Percentiles rank a stretch among this genome's conserved stretches.
These are phyloP conservation scores for Pangasius sanitwongsei DNA, from an alignment of 2,797 vertebrate species.

Conservation along the genomic window DNA sequence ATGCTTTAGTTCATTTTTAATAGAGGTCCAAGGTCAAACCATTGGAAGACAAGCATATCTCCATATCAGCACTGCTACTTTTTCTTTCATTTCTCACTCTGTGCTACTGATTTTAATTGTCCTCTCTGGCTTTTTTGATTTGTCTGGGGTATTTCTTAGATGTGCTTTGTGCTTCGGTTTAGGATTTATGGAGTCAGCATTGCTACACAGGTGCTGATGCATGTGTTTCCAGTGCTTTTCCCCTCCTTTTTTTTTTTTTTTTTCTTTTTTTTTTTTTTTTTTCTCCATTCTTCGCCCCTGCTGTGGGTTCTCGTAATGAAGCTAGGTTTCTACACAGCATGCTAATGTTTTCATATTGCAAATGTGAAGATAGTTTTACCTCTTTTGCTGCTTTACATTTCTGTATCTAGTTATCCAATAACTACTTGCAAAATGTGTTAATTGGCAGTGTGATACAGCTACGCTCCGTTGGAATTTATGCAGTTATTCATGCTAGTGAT, in stretches of 20 bases:
- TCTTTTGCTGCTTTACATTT: background rate
- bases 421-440: background rate
- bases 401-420: background rate
- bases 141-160: conserved; percentile 10
- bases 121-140: background rate
- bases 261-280: no score
- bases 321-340: background rate
- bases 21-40: conserved; percentile 64
- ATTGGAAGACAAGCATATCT: conserved; percentile 50
- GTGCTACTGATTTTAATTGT: conserved; percentile 10
- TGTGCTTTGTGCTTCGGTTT: background rate
- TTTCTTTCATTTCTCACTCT: conserved; percentile 15
- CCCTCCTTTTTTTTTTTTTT: conserved; percentile 16
- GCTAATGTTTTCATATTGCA: background rate
- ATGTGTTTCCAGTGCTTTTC: conserved; percentile 14
- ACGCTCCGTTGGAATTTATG: background rate
- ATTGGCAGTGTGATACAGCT: background rate
- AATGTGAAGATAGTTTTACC: background rate
- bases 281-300: background rate
- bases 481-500: background rate
- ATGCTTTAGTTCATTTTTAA: conserved; percentile 65
- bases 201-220: conserved; percentile 35
- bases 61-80: conserved; percentile 8
- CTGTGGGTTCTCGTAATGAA: background rate
- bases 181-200: conserved; percentile 25